A percentile compares a stretch with the other conserved stretches of the same genome.
Conservation (phyloP, 2,113 vertebrate genomes). For the Caranx ignobilis region DNA sequence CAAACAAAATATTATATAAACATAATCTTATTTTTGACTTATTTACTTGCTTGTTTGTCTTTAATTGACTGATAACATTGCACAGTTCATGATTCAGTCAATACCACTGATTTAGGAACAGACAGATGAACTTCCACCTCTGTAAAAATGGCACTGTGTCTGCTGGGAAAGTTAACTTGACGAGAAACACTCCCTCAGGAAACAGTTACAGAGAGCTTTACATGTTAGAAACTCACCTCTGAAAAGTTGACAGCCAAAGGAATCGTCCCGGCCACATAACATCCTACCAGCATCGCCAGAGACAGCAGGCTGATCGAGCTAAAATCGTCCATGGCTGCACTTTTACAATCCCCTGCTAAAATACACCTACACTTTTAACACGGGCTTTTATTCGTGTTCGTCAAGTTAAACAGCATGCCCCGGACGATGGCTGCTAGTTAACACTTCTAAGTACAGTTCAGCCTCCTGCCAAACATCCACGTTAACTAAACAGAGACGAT, state of each 20-base stretch:
- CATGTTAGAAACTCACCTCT: conserved; percentile 87
- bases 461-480: conserved; percentile 52
- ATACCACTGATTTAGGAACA: background rate
- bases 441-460: background rate
- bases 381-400: background rate
- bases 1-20: background rate
- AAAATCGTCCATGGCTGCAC: conserved; percentile 92
- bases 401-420: conserved; percentile 21
- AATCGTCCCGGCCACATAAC: conserved; percentile 97
- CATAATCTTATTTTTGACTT: background rate
- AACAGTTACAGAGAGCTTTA: too few species aligned
- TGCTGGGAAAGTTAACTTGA: background rate
- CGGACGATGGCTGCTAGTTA: background rate
- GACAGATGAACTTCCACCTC: conserved; percentile 2
- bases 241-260: conserved; percentile 98
- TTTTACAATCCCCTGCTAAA: conserved; percentile 36
- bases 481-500: conserved; percentile 32
- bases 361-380: conserved; percentile 23
- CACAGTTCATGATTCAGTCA: background rate
- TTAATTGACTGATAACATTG: background rate
- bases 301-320: conserved; percentile 94
- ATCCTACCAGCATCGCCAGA: conserved; percentile 95
- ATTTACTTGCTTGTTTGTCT: too few species aligned
- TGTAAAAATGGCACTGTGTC: background rate
- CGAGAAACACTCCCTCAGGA: rapidly evolving